phyloP scores from a whole-genome alignment of 2,888 invertebrate species.

The Pristionchus exspectatus region DNA sequence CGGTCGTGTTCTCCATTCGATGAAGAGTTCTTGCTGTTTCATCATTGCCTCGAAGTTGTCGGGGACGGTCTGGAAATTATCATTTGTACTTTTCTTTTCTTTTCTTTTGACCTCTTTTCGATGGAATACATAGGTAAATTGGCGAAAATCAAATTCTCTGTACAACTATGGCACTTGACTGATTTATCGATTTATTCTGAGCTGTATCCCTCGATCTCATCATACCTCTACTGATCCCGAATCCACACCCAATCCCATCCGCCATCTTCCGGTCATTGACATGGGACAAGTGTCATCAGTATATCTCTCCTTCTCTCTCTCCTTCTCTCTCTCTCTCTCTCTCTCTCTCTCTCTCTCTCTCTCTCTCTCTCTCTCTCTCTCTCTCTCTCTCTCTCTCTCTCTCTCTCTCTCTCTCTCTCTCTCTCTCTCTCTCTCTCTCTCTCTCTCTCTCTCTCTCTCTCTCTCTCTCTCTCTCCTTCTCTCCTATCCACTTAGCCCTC shows the following conservation, averaged over 20 bases:
- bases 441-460: not conserved
- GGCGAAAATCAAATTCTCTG: no score
- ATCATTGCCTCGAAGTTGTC: slow-evolving; percentile 90
- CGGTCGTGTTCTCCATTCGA: slow-evolving; percentile 84
- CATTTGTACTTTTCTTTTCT: not conserved
- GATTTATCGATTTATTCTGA: not conserved
- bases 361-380: not conserved
- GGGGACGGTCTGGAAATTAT: not conserved
- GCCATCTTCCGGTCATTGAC: slow-evolving; percentile 6
- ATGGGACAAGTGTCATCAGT: slow-evolving; percentile 30
- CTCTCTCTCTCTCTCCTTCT: not conserved
- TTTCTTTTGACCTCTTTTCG: no score
- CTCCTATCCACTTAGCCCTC: not conserved
- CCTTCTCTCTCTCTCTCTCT: not conserved
- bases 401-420: not conserved
- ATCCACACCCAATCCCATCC: not conserved
- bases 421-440: not conserved
- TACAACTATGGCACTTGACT: no score
- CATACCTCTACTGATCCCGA: not conserved
- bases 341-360: not conserved
- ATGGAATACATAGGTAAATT: no score
- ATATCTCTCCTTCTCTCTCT: no score
- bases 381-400: not conserved
- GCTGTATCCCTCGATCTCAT: not conserved
- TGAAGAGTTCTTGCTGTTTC: slow-evolving; percentile 93